A percentile compares a stretch with the other conserved stretches of the same genome.
Conservation (phyloP, 2,797 vertebrate species). For the Caiman crocodilus region DNA sequence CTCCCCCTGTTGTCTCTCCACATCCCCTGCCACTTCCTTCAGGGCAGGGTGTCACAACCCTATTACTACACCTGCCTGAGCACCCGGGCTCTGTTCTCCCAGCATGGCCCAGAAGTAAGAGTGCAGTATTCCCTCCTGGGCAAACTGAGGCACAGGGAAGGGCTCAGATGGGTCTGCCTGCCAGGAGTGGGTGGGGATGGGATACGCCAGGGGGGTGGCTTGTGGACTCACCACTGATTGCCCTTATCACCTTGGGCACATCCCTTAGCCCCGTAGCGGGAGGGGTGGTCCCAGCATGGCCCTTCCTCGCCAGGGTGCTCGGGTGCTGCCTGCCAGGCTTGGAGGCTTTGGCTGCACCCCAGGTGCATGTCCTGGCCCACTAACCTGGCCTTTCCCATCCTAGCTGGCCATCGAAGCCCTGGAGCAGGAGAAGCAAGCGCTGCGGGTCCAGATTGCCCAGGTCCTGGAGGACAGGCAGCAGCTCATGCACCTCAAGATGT, state of each 20-base stretch:
- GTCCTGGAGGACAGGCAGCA: conserved; percentile 87
- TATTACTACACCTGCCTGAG: too few relatives aligned
- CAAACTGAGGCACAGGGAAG: background rate
- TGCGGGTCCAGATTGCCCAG: conserved; percentile 84
- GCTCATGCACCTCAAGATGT: conserved; percentile 91
- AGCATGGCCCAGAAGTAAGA: too few relatives aligned
- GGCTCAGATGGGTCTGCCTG: background rate
- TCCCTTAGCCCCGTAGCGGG: background rate
- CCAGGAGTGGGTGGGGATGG: background rate
- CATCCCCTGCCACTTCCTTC: too few relatives aligned
- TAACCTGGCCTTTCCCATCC: background rate
- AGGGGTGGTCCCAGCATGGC: too few relatives aligned
- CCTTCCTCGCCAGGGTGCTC: background rate
- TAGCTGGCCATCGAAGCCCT: conserved; percentile 86
- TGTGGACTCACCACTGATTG: background rate
- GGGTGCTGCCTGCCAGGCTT: background rate
- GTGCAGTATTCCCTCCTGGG: background rate
- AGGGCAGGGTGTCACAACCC: too few relatives aligned
- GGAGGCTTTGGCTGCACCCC: too few relatives aligned
- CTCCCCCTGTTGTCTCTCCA: too few relatives aligned
- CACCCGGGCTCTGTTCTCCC: background rate
- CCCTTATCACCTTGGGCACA: background rate
- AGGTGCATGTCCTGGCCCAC: too few relatives aligned
- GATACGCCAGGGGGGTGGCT: background rate
- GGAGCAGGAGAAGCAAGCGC: conserved; percentile 86